Conservation (phyloP, 2,113 vertebrate genomes). For the Hypanus sabinus region DNA sequence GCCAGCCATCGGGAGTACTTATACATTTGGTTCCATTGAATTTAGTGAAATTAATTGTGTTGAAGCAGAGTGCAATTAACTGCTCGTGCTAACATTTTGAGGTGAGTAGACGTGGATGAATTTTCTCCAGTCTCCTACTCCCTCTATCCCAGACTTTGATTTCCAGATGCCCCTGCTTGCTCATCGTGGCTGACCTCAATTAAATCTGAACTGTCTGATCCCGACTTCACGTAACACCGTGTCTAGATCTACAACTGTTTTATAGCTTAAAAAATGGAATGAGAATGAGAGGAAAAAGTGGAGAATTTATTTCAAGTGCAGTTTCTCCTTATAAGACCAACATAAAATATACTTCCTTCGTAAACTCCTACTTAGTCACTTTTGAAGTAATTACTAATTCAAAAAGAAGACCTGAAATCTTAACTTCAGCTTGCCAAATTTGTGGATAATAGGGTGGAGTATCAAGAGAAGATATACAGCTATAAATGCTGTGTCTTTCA, state of each 20-base stretch:
- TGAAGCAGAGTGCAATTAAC: too few relatives aligned
- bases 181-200: background rate
- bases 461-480: background rate
- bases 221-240: background rate
- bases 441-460: background rate
- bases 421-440: background rate
- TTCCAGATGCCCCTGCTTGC: background rate
- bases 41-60: too few relatives aligned
- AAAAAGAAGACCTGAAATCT: background rate
- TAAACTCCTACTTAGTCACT: background rate
- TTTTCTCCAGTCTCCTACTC: background rate
- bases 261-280: background rate
- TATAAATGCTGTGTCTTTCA: background rate
- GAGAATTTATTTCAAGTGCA: background rate
- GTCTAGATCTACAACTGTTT: background rate
- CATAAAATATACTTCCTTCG: background rate
- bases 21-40: too few relatives aligned
- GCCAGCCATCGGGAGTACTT: too few relatives aligned
- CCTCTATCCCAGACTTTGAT: background rate
- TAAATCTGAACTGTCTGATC: background rate
- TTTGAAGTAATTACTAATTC: background rate
- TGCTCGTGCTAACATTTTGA: too few relatives aligned
- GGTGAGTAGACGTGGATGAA: too few relatives aligned
- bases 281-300: background rate
- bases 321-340: background rate